Evolutionary conservation across 2,888 invertebrate genomes (phyloP).

Genomic region (Campoplex nolae): DNA sequence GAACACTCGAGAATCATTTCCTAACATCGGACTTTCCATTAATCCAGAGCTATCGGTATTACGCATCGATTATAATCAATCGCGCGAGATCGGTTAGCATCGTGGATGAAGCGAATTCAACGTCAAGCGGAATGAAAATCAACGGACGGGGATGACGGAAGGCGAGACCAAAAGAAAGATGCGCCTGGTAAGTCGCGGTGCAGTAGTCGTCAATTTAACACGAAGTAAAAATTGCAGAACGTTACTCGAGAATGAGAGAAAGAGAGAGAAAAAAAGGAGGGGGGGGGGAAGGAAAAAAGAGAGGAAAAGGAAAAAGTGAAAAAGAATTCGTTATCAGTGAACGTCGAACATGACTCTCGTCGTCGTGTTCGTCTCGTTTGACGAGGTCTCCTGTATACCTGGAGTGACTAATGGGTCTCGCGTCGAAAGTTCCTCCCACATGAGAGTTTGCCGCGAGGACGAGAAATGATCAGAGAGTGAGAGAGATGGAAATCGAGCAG

Average conservation of each 20-base stretch:
- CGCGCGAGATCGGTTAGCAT: not conserved
- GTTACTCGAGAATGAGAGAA: not conserved
- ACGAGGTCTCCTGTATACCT: slow-evolving; percentile 63
- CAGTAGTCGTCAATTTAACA: slow-evolving; percentile 31
- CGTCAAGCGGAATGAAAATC: slow-evolving; percentile 45
- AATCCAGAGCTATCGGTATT: slow-evolving; percentile 1
- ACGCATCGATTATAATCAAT: slow-evolving; percentile 28
- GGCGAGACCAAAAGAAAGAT: not conserved
- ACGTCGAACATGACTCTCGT: slow-evolving; percentile 44
- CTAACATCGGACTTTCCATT: not conserved
- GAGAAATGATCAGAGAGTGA: slow-evolving; percentile 33
- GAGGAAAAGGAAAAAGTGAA: not conserved
- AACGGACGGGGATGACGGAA: not conserved
- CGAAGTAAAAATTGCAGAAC: not conserved
- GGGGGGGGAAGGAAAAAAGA: not conserved
- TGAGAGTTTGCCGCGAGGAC: slow-evolving; percentile 33
- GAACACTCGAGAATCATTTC: not conserved
- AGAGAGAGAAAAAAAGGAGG: not conserved
- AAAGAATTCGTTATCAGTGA: slow-evolving; percentile 55
- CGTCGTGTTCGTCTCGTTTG: slow-evolving; percentile 66
- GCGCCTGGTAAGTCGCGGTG: not conserved
- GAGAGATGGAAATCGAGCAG: not conserved
- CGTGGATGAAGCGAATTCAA: not conserved
- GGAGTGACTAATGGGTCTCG: slow-evolving; percentile 72
- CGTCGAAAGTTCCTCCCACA: slow-evolving; percentile 67